Base-by-base conservation (phyloP, 35 echinoderm and acorn worm genomes). In the Amphiura filiformis region DNA sequence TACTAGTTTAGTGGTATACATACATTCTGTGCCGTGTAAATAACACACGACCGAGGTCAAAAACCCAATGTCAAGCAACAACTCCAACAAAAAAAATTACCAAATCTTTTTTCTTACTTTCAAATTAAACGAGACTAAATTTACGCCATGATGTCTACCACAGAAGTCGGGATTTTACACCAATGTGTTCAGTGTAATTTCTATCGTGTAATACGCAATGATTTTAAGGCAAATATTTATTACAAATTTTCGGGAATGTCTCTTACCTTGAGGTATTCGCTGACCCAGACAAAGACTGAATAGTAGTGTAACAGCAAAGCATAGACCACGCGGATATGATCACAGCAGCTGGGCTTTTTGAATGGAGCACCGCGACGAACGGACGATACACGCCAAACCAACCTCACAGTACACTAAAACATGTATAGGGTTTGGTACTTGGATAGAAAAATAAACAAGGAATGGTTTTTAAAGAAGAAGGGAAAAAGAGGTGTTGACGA, bases 401-500 rank as follows among this genome's bases (percentile, higher is more conserved):
- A 47, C 41, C 41, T 47, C 41, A 47, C 61, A 70, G 61, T 70
- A 70, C 61, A 70, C 61, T 70, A 70, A 70, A 70, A 47, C 41
- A 47, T 47, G 17, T 17, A 47, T 4, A 17, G 41, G 4, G 4
- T 47, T 47, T 47, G 41, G 41, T 47, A 47, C 41, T 47, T 47
- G 41, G 41, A 47, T 9, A 9, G 17, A 17, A 47, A 17, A 70
- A 70, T 3, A 70, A 26, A 70, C 61, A 70, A 30, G 61, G 61
- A 26, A 70, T n/a, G 61, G 61, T 70, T 70, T 20, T 70, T 70
- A 70, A 70, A 70, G 17, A 70, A 70, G 61, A 70, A n/a, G 61
- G 61, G 61, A n/a, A 70, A 70, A 70, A 70, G 28, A 70, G 61
- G 61, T 70, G 61, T 70, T 70, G 61, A 70, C 61, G 61, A 70